Conservation (phyloP, 2,888 invertebrate genomes). For the Xanthostigma xanthostigma region DNA sequence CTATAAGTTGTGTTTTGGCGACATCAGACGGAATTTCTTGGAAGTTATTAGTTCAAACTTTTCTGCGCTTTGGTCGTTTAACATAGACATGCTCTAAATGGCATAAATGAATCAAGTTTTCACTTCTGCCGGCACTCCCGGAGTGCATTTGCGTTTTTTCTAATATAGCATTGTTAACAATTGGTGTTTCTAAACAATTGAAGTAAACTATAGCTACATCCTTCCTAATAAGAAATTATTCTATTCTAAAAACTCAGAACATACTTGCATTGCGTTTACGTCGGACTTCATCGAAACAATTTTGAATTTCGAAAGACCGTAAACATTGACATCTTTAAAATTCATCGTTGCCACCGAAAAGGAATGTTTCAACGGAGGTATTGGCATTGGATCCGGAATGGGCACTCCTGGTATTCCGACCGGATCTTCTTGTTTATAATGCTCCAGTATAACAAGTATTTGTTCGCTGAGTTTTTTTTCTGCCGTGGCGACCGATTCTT, state of each 20-base stretch:
- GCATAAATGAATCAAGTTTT: too few species aligned
- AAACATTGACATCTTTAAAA: constrained; percentile 54
- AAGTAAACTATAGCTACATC: too few species aligned
- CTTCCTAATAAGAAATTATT: neutral
- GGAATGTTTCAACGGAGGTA: constrained; percentile 61
- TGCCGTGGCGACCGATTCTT: constrained; percentile 19
- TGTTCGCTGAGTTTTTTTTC: constrained; percentile 58
- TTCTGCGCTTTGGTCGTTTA: too few species aligned
- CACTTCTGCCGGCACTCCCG: too few species aligned
- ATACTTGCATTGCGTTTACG: constrained; percentile 58
- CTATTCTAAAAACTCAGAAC: constrained; percentile 7
- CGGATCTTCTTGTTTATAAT: constrained; percentile 68
- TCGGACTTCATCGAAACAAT: constrained; percentile 56
- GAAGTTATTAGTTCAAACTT: too few species aligned
- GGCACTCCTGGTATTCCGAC: constrained; percentile 65
- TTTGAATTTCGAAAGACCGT: constrained; percentile 65
- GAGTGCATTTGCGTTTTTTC: too few species aligned
- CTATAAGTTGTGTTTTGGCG: too few species aligned
- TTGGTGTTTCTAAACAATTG: too few species aligned
- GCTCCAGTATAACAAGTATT: constrained; percentile 52
- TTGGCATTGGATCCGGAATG: constrained; percentile 65
- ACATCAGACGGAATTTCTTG: too few species aligned
- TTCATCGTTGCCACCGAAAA: constrained; percentile 52
- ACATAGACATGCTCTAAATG: too few species aligned
- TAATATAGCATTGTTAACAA: too few species aligned